Percentiles rank a stretch among this genome's conserved stretches.
phyloP scores from a whole-genome alignment of 2,113 vertebrate genomes.

The Corythaeola cristata region DNA sequence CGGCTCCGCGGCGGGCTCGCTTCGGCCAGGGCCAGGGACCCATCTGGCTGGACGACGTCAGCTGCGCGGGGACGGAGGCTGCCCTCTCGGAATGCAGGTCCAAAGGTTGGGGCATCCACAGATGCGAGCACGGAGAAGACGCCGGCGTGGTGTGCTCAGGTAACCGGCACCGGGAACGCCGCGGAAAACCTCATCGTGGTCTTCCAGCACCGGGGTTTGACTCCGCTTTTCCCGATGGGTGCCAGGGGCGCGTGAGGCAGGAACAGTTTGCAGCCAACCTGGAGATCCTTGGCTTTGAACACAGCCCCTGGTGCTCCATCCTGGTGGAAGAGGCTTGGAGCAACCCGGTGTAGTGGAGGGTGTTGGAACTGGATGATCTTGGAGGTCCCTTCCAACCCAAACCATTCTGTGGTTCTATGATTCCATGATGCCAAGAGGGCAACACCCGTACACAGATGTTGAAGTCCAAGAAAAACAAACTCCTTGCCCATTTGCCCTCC shows the following conservation, averaged over 20 bases:
- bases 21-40: background rate
- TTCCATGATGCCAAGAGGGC: background rate
- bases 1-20: background rate
- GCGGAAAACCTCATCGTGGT: rapidly evolving
- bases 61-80: conserved; percentile 6
- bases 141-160: conserved; percentile 18
- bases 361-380: too few relatives aligned
- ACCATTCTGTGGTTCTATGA: too few relatives aligned
- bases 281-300: background rate
- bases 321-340: background rate
- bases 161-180: background rate
- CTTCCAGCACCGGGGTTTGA: background rate
- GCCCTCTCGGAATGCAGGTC: background rate
- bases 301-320: background rate
- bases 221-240: background rate
- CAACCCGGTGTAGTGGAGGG: too few relatives aligned
- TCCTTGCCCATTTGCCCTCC: background rate
- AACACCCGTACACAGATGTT: background rate
- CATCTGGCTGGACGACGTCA: background rate
- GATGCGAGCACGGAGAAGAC: conserved; percentile 20
- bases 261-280: background rate
- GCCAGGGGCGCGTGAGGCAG: background rate
- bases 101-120: background rate
- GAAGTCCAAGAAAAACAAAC: background rate
- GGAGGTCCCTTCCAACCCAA: too few relatives aligned